A percentile compares a stretch with the other conserved stretches of the same genome.
phyloP scores from a whole-genome alignment of 1,140 invertebrate genomes.

The Drosophila eugracilis region DNA sequence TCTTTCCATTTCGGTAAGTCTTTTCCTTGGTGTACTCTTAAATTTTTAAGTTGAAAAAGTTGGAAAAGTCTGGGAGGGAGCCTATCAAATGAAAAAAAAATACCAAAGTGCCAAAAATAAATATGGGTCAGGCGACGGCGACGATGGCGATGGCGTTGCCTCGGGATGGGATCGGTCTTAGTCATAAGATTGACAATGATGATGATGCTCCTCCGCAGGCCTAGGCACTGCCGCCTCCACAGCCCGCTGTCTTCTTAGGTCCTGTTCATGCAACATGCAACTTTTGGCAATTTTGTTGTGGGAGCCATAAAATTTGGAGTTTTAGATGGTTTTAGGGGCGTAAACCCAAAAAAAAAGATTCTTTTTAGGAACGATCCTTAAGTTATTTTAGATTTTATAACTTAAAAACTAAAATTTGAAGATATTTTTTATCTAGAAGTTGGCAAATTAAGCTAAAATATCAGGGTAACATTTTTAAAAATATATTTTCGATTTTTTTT shows the following conservation, averaged over 20 bases:
- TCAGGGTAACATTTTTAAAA: too few species aligned
- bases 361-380: too few species aligned
- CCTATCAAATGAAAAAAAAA: constrained; percentile 24
- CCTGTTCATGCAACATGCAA: constrained; percentile 7
- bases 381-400: too few species aligned
- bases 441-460: too few species aligned
- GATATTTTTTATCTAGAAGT: too few species aligned
- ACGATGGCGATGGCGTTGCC: constrained; percentile 27
- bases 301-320: constrained; percentile 13
- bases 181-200: constrained; percentile 42
- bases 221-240: constrained; percentile 1
- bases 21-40: neutral
- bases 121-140: constrained; percentile 70
- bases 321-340: constrained; percentile 1
- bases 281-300: constrained; percentile 25
- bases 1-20: constrained; percentile 77
- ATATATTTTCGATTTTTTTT: too few species aligned
- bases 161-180: neutral
- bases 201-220: too few species aligned
- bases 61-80: neutral
- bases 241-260: too few species aligned
- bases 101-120: constrained; percentile 73
- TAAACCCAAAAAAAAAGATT: too few species aligned
- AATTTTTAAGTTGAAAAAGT: too few species aligned
- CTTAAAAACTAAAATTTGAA: too few species aligned